Evolutionary conservation across 2,888 invertebrate species (phyloP).

Genomic region (Calliphora vomitoria): DNA sequence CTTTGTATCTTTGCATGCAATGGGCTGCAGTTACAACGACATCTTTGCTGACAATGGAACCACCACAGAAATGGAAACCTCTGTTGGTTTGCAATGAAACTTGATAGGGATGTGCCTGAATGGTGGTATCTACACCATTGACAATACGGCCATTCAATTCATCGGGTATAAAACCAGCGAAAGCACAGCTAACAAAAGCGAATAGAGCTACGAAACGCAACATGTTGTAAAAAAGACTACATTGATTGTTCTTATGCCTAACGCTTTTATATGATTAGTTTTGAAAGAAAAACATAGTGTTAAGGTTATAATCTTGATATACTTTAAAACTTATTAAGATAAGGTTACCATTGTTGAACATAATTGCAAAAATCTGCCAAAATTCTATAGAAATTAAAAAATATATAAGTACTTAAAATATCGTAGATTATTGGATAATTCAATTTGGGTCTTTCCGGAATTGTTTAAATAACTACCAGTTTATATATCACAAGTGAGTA

Average conservation of each 20-base stretch:
- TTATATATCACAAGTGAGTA: too few species aligned
- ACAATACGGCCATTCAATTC: slow-evolving; percentile 83
- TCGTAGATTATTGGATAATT: too few species aligned
- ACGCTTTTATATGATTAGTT: background rate
- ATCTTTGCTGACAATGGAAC: slow-evolving; percentile 81
- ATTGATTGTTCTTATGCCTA: background rate
- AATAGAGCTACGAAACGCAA: slow-evolving; percentile 71
- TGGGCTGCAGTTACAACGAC: slow-evolving; percentile 85
- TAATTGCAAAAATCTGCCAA: too few species aligned
- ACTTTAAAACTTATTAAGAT: background rate
- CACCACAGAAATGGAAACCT: slow-evolving; percentile 85
- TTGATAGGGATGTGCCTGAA: slow-evolving; percentile 84
- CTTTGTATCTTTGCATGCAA: slow-evolving; percentile 79
- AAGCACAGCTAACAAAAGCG: slow-evolving; percentile 72
- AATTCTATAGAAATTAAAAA: too few species aligned
- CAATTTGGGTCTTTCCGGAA: too few species aligned
- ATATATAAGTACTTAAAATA: too few species aligned
- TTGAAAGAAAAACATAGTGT: too few species aligned
- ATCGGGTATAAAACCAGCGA: slow-evolving; percentile 72
- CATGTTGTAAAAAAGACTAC: slow-evolving; percentile 67
- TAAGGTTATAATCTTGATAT: slow-evolving; percentile 50
- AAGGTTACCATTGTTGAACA: slow-evolving; percentile 55
- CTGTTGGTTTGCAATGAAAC: slow-evolving; percentile 82
- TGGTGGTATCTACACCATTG: slow-evolving; percentile 83
- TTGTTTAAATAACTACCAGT: too few species aligned